A percentile compares a stretch with the other conserved stretches of the same genome.
These are phyloP conservation scores for Numida meleagris DNA, from an alignment of 2,113 vertebrate species.

Conservation along the genomic window DNA sequence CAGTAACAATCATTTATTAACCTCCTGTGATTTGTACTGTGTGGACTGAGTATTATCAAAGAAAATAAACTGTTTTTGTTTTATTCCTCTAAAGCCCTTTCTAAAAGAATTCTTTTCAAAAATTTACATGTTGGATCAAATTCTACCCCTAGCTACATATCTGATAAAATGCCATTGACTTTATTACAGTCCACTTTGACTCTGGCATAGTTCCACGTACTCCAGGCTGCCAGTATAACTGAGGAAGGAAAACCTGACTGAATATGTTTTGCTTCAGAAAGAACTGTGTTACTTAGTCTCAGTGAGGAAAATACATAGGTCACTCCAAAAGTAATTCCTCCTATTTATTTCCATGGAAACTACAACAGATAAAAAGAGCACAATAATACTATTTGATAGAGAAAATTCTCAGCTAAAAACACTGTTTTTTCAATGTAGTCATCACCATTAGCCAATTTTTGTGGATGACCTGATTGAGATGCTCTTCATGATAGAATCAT, in stretches of 20 bases:
- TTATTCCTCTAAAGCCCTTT: slow-evolving; percentile 53
- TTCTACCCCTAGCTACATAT: slow-evolving; percentile 25
- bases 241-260: neutral
- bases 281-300: slow-evolving; percentile 67
- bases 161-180: slow-evolving; percentile 53
- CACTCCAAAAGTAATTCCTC: neutral
- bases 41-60: slow-evolving; percentile 35
- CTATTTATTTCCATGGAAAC: neutral
- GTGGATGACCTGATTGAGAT: neutral
- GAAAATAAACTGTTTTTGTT: slow-evolving; percentile 48
- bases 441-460: neutral
- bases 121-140: neutral
- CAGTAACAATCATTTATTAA: slow-evolving; percentile 61
- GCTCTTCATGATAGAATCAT: neutral
- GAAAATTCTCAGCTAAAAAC: neutral
- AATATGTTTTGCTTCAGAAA: slow-evolving; percentile 47
- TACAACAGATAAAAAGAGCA: neutral
- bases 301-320: neutral
- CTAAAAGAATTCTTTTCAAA: slow-evolving; percentile 28
- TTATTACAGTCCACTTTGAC: slow-evolving; percentile 27
- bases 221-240: slow-evolving; percentile 20
- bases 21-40: slow-evolving; percentile 26
- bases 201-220: slow-evolving; percentile 22
- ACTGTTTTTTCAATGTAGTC: neutral
- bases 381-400: neutral